A percentile compares a stretch with the other conserved stretches of the same genome.
Evolutionary conservation across 2,797 vertebrate species (phyloP).

Genomic region (Falco columbarius): DNA sequence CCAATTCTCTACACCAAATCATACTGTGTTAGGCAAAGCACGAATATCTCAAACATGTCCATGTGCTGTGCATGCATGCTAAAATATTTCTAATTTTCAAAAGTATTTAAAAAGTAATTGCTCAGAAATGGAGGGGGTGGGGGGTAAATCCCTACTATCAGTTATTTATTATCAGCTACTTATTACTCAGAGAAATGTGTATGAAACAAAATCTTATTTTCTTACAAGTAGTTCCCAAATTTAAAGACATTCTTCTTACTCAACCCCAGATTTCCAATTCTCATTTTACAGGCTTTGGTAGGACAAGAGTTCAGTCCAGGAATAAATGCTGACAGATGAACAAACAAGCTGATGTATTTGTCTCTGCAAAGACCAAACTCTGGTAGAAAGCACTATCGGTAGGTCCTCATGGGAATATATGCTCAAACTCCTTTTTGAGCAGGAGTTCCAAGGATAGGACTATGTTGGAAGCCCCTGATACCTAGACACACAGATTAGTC

Average conservation of each 20-base stretch:
- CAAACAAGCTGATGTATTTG: not conserved
- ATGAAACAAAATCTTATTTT: not conserved
- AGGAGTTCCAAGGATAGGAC: not conserved
- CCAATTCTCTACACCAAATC: not conserved
- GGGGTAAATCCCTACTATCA: not conserved
- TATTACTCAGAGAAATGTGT: not conserved
- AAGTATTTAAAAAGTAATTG: not conserved
- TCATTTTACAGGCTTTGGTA: not conserved
- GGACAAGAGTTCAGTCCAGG: not conserved
- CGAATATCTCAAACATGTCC: not conserved
- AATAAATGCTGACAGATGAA: not conserved
- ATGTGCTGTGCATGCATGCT: not conserved
- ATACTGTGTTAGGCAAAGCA: not conserved
- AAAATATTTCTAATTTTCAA: not conserved
- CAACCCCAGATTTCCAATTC: not conserved
- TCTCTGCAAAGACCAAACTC: not conserved
- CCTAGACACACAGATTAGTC: not conserved
- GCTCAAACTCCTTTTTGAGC: not conserved
- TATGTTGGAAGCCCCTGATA: not conserved
- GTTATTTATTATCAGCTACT: not conserved
- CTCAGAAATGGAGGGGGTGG: not conserved
- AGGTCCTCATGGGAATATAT: not conserved
- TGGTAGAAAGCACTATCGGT: not conserved
- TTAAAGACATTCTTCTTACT: not conserved
- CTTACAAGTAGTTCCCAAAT: not conserved